phyloP scores from a whole-genome alignment of 2,888 invertebrate species.

The Dichetophora obliterata region DNA sequence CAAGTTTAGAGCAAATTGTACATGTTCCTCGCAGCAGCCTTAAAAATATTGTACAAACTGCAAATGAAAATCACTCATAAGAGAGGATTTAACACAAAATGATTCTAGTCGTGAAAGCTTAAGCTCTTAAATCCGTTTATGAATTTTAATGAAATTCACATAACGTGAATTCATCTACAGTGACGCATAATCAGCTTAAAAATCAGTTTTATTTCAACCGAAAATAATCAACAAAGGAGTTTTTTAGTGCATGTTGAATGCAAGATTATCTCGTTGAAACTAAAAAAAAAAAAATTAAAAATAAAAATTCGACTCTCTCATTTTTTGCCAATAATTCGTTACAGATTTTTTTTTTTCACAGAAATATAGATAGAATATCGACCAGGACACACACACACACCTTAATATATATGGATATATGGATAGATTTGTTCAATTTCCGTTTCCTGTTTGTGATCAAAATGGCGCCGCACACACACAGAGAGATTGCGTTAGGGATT shows the following conservation, averaged over 20 bases:
- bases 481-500: not conserved
- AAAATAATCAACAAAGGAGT: not conserved
- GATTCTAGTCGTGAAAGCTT: no score
- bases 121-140: not conserved
- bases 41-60: no score
- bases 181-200: not conserved
- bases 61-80: no score
- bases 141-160: not conserved
- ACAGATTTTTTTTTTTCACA: not conserved
- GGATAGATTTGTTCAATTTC: not conserved
- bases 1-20: no score
- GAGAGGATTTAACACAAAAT: no score
- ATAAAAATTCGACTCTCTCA: not conserved
- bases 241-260: not conserved
- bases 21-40: no score
- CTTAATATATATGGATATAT: not conserved
- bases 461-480: not conserved
- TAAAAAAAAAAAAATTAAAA: not conserved
- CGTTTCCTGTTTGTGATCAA: slow-evolving; percentile 11
- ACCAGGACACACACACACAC: not conserved
- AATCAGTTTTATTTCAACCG: not conserved
- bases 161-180: no score
- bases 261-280: not conserved
- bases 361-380: not conserved
- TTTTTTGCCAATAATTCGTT: not conserved